Conservation (phyloP, 30 jellyfish, hydroid and myxozoan species). For the Cassiopea andromeda region DNA sequence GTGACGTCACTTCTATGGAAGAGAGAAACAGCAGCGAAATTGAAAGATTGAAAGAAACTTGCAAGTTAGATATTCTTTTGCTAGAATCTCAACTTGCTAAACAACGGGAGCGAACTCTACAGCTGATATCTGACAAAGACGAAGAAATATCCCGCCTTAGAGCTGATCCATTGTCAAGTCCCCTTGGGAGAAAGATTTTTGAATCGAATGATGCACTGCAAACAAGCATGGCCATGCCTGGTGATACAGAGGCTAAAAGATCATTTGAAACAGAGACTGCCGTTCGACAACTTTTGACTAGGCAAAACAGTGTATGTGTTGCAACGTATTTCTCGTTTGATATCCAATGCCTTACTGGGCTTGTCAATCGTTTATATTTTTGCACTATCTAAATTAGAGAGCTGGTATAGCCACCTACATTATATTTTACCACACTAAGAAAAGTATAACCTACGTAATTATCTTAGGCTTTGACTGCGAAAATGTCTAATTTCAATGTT, state of each 20-base stretch:
- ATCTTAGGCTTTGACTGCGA: no score
- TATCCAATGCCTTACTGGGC: background rate
- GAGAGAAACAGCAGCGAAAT: conserved; percentile 59
- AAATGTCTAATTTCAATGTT: no score
- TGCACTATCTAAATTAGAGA: no score
- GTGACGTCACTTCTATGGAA: conserved; percentile 64
- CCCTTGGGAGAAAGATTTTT: conserved; percentile 18
- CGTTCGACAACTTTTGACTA: conserved; percentile 43
- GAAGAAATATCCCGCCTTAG: conserved; percentile 78
- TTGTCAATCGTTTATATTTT: background rate
- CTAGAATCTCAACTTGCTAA: conserved; percentile 69
- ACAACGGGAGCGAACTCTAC: conserved; percentile 81
- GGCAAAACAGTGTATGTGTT: conserved; percentile 62
- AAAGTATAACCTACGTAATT: no score
- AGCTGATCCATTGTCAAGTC: conserved; percentile 22
- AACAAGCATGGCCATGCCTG: background rate
- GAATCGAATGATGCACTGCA: background rate
- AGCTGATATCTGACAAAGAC: conserved; percentile 83
- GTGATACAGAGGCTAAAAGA: conserved; percentile 36
- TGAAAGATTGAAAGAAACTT: conserved; percentile 33
- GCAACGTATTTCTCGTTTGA: background rate
- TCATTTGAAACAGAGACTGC: conserved; percentile 75
- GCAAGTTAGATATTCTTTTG: conserved; percentile 26
- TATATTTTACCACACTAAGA: no score
- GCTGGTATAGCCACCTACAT: no score